Base-by-base conservation (phyloP, 2,797 vertebrate species). In the Spea hammondii region DNA sequence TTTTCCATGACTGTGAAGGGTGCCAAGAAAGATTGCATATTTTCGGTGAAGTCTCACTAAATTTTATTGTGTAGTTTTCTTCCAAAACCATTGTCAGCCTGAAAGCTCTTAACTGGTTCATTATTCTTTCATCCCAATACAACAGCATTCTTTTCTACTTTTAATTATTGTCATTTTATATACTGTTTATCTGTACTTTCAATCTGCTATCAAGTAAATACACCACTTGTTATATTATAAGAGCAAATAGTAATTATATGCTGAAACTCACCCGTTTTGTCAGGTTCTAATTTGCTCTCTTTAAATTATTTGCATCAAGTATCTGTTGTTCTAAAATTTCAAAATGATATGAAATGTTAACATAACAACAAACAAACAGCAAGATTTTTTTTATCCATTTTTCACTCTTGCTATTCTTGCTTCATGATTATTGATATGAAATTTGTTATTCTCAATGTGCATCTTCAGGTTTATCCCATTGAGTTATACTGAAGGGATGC, bases 381-480 rank as follows among this genome's bases (percentile, higher is more conserved):
- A 62, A 17, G 8, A 44, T 62, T 57, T 57, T 5, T 57, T 57
- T 57, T 4, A n/a, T n/a, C n/a, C n/a, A n/a, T n/a, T n/a, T n/a
- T n/a, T n/a, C n/a, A n/a, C n/a, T n/a, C n/a, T n/a, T 57, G 10
- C 13, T 57, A 12, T 57, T 57, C 13, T 10, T 57, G 10, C 5
- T 17, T 62, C 7, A 62, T 7, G 32, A 62, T 6, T 62, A 57
- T 57, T 5, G 12, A 59, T 59, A 12, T 59, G 8, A 10, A 59
- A 11, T 12, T 10, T 6, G 12, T 13, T 59, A 4, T 59, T 59
- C 55, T 59, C 55, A 5, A 4, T 13, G 12, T 13, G 12, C n/a
- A 73, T 64, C 57, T 32, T 54, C n/a, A 46, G 8, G 55, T 14
- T 83, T 76, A 44, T 78, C 85, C 11, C 9, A 70, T 81, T 0